Percentiles rank a stretch among this genome's conserved stretches.
phyloP scores from a whole-genome alignment of 2,888 invertebrate species.

The Zygothrica quintamaculata region DNA sequence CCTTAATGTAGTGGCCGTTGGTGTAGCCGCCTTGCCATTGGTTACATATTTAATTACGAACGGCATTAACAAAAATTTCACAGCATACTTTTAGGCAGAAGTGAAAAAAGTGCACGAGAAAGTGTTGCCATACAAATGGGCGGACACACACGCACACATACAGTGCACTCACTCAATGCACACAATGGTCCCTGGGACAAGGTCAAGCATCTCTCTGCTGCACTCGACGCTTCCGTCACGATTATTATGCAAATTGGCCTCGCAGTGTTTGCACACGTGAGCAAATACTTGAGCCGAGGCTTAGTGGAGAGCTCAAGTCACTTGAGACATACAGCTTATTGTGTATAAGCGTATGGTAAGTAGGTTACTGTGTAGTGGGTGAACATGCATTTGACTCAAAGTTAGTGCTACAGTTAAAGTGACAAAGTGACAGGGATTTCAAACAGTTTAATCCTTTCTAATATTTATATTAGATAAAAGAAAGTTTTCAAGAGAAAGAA shows the following conservation, averaged over 20 bases:
- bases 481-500: not conserved
- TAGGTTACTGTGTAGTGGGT: not conserved
- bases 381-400: no score
- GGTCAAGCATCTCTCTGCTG: conserved; percentile 61
- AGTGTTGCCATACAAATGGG: conserved; percentile 73
- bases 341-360: conserved; percentile 3
- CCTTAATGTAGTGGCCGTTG: conserved; percentile 74
- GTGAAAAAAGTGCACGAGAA: conserved; percentile 73
- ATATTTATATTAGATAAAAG: no score
- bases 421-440: no score
- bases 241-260: conserved; percentile 79
- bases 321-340: conserved; percentile 55
- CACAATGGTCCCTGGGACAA: conserved; percentile 41
- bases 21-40: conserved; percentile 40
- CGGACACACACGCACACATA: conserved; percentile 32
- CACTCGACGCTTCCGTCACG: conserved; percentile 44
- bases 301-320: conserved; percentile 36
- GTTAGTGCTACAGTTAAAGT: no score
- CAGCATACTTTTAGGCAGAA: conserved; percentile 75
- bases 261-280: conserved; percentile 68
- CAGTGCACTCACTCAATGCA: conserved; percentile 9
- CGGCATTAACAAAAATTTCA: conserved; percentile 49
- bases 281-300: conserved; percentile 66
- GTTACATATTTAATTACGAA: conserved; percentile 67
- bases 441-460: no score